Conservation (phyloP, 2,113 vertebrate species). For the Chloropsis cyanopogon region DNA sequence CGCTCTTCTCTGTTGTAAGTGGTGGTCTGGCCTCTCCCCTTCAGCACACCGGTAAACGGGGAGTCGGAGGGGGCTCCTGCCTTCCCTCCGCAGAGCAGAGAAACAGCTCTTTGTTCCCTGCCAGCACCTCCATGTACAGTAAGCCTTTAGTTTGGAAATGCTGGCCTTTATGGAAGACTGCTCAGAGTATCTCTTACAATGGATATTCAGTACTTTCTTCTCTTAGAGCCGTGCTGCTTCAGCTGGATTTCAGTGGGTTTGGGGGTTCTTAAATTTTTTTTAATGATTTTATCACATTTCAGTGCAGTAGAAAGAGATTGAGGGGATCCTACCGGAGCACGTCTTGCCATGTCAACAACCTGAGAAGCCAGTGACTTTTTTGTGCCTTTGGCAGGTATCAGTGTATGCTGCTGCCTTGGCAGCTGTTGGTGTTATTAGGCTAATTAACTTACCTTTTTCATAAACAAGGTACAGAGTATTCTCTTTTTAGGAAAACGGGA, state of each 20-base stretch:
- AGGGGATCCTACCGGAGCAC: not conserved
- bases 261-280: not conserved
- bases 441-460: not conserved
- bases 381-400: not conserved
- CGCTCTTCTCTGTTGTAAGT: not conserved
- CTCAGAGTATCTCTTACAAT: not conserved
- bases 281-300: not conserved
- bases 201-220: not conserved
- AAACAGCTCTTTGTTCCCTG: not conserved
- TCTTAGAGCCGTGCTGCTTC: not conserved
- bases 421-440: not conserved
- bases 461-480: not conserved
- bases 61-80: not conserved
- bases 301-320: not conserved
- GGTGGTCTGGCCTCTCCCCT: not conserved
- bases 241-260: accelerated
- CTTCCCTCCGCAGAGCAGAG: not conserved
- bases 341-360: not conserved
- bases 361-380: not conserved
- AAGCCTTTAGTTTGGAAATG: not conserved
- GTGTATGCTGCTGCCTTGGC: not conserved
- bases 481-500: not conserved
- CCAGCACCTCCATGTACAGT: not conserved
- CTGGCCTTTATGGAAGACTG: not conserved
- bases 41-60: not conserved